Base-by-base conservation (phyloP, 2,888 invertebrate species). In the Scaptomyza polygonia region DNA sequence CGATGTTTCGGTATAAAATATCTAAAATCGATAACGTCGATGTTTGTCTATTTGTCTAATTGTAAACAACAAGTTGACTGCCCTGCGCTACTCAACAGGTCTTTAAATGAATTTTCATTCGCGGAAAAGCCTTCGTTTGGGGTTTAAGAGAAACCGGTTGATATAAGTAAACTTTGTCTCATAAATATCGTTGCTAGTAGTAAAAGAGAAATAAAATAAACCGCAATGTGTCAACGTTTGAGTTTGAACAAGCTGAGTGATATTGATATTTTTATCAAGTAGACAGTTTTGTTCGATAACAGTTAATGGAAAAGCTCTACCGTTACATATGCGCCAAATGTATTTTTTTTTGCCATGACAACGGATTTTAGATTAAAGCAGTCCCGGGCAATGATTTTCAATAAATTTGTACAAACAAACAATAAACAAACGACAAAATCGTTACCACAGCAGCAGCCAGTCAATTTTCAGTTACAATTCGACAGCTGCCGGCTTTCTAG, bases 381-480 rank as follows among this genome's bases (percentile, higher is more conserved):
- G 52, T 40, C 59, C 62, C 57, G 54, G 30, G 57, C 51, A 61
- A 44, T 39, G 57, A 27, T 32, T 42, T 51, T 30, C 36, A 42
- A 61, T 54, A 36, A 53, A 12, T 61, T 61, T 61, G 43, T 43
- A 63, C 67, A 66, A 70, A 56, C 65, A 72, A 74, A 82, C 57
- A 86, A 72, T 73, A 86, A 85, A 87, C 79, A 86, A 80, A 66
- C 69, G 12, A 66, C 12, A 29, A 68, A 63, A 48, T 57, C 71
- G 84, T 85, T 77, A 87, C 84, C 84, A 87, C 73, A 85, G 84
- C 63, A 85, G 84, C 84, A 82, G 58, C 51, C 72, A 51, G 42
- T 53, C 43, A 76, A 39, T 85, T 85, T 86, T 78, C 83, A 71
- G 72, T 87, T 77, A 54, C 34, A 78, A 67, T 64, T 66, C 51